Percentiles rank a stretch among this genome's conserved stretches.
These are phyloP conservation scores for Choloepus didactylus DNA, from an alignment of 2,797 vertebrate species.

Conservation along the genomic window DNA sequence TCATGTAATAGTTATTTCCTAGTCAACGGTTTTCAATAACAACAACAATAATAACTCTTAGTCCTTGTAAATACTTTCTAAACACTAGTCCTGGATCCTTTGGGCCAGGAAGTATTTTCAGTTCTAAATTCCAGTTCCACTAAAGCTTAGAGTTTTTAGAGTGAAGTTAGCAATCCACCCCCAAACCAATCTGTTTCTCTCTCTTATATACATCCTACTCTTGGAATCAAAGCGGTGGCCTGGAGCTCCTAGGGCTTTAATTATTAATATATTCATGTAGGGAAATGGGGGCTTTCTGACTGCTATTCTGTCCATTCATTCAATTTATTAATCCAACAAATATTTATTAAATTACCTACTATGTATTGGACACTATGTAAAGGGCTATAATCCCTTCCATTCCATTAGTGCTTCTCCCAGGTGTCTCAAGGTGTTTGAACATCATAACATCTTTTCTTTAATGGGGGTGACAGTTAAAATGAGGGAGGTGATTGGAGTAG, in stretches of 20 bases:
- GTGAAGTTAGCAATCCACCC: constrained; percentile 33
- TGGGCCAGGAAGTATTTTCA: constrained; percentile 28
- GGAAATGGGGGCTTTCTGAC: not conserved
- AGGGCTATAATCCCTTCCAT: not conserved
- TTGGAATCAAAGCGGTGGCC: not conserved
- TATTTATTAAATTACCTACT: constrained; percentile 6
- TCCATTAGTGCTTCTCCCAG: not conserved
- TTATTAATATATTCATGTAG: not conserved
- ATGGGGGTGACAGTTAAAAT: not conserved
- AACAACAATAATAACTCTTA: not conserved
- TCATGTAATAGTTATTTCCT: constrained; percentile 42
- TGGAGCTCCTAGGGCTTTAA: constrained; percentile 13
- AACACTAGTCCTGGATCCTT: constrained; percentile 13
- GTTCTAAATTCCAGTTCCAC: not conserved
- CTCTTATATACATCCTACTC: not conserved
- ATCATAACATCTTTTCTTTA: too few relatives aligned
- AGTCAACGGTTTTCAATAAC: constrained; percentile 29
- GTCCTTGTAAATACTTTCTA: constrained; percentile 1
- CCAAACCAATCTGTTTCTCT: constrained; percentile 30
- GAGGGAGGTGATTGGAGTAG: not conserved
- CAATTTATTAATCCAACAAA: not conserved
- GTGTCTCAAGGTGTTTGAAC: constrained; percentile 23
- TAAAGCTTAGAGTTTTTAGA: constrained; percentile 33
- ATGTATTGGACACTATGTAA: not conserved
- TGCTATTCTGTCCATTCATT: not conserved